Evolutionary conservation across 1,140 invertebrate genomes (phyloP), one percentile per base, ranked within the genome.

Genomic region (Sipha flava): DNA sequence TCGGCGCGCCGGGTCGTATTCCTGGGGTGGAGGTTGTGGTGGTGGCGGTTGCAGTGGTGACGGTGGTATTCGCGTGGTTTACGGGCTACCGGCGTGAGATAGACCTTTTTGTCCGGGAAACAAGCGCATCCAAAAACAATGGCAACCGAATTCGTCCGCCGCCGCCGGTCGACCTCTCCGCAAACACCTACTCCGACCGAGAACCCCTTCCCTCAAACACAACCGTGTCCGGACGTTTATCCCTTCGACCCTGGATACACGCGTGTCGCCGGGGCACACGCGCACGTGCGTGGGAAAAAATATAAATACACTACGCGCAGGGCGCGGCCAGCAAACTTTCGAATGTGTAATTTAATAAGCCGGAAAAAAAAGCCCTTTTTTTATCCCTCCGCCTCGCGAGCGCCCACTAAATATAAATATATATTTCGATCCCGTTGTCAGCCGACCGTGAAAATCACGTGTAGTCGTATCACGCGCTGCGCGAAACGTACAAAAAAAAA

Each of bases 21-120:
- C n/a, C n/a, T n/a, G n/a, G n/a, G n/a, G n/a, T n/a, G n/a, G n/a
- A n/a, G 14, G 16, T 45, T 45, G 49, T 18, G 34, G 62, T 21
- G 6, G 29, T 2, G 34, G 62, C n/a, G 31, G 12, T 12, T 31
- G 47, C 2, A 29, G 16, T 29, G 47, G 45, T 47, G 29, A 47
- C 16, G 1, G 26, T 16, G 70, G 70, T 72, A 72, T 72, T 72
- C 43, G 68, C 68, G 68, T 72, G 68, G 68, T 73, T 73, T 73
- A 73, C 70, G 47, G 70, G 29, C 70, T 47, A 31, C 70, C 26
- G 31, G 70, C 70, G 21, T 37, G 47, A 49, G 47, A 73, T 54
- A 73, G 70, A 73, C 72, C 72, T 75, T 75, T 75, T 75, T 75
- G 72, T 75, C 45, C 72, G 45, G 72, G 72, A 37, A 75, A 75